Conservation (phyloP, 2,888 invertebrate genomes). For the Meghimatium bilineatum region DNA sequence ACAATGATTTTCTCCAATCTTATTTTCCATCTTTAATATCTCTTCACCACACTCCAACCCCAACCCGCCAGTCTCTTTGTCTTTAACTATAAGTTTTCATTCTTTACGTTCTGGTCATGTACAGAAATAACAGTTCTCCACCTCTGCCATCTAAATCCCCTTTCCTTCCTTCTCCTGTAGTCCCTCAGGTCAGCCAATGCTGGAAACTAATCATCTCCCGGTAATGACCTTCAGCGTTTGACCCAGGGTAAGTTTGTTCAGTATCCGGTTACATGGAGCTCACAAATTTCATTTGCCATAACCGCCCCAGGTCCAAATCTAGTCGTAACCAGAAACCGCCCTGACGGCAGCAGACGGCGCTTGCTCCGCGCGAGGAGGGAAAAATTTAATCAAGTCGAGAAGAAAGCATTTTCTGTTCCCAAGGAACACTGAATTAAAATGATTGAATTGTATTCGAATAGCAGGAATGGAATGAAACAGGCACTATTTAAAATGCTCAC, state of each 20-base stretch:
- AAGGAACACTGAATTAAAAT: not conserved
- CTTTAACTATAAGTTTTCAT: not conserved
- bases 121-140: not conserved
- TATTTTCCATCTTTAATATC: too few relatives aligned
- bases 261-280: constrained; percentile 28
- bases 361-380: not conserved
- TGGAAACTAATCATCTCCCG: constrained; percentile 16
- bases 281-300: constrained; percentile 31
- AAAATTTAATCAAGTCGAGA: constrained; percentile 10
- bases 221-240: constrained; percentile 27
- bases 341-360: constrained; percentile 28
- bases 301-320: constrained; percentile 15
- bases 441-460: not conserved
- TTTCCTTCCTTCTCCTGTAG: not conserved
- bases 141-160: too few relatives aligned
- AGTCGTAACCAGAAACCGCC: constrained; percentile 14
- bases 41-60: too few relatives aligned
- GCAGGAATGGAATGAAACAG: not conserved
- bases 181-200: constrained; percentile 14
- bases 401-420: constrained; percentile 21
- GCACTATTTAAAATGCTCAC: too few relatives aligned
- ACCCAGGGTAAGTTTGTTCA: constrained; percentile 29
- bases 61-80: too few relatives aligned
- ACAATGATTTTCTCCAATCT: too few relatives aligned
- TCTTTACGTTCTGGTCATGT: not conserved